Evolutionary conservation across 2,888 invertebrate genomes (phyloP).

Genomic region (Drosophila prolongata): DNA sequence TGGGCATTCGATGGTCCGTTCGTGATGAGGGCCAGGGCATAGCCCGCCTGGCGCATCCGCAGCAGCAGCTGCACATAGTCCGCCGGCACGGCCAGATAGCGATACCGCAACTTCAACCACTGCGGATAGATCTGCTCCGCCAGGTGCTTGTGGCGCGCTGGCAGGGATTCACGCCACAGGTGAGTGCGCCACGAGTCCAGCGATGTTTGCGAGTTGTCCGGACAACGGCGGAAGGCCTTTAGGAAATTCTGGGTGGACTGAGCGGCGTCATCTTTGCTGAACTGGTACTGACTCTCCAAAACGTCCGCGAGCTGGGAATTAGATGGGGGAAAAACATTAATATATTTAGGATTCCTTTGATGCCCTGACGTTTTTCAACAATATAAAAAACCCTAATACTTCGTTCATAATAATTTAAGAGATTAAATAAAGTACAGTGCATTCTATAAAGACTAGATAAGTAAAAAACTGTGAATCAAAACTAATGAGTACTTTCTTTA

Average conservation of each 20-base stretch:
- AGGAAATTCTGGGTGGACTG: conserved; percentile 89
- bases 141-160: conserved; percentile 89
- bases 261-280: conserved; percentile 88
- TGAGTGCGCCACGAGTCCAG: conserved; percentile 91
- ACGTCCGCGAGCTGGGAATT: conserved; percentile 80
- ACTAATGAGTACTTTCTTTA: no score
- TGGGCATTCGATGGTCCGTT: conserved; percentile 94
- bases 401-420: no score
- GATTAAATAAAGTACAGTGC: background rate
- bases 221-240: conserved; percentile 91
- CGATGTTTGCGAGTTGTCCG: conserved; percentile 90
- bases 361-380: no score
- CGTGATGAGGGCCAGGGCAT: conserved; percentile 92
- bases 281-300: conserved; percentile 87
- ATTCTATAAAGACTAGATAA: background rate
- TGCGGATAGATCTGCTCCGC: conserved; percentile 90
- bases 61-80: conserved; percentile 89
- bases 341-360: no score
- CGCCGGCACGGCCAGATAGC: conserved; percentile 89
- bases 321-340: background rate
- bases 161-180: conserved; percentile 92
- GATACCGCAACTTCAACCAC: conserved; percentile 92
- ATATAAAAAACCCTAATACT: no score
- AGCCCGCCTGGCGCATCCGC: conserved; percentile 88
- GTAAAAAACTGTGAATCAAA: background rate